A percentile compares a stretch with the other conserved stretches of the same genome.
These are phyloP conservation scores for Pyralis farinalis DNA, from an alignment of 2,888 invertebrate species.

Conservation along the genomic window DNA sequence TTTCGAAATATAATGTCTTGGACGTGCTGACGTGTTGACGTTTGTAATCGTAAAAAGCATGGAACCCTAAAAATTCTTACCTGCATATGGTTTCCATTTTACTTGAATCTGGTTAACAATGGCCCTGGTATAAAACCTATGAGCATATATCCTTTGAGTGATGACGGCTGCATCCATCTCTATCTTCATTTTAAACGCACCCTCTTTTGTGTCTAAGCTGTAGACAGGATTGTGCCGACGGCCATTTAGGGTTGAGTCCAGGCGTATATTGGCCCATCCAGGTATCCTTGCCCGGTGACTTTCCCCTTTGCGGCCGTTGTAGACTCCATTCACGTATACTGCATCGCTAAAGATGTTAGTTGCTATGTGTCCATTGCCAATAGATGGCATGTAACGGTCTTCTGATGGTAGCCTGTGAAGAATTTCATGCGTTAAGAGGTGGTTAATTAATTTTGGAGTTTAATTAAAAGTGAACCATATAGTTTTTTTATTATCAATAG, in stretches of 20 bases:
- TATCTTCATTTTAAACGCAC: conserved; percentile 67
- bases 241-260: conserved; percentile 65
- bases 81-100: conserved; percentile 59
- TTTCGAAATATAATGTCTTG: no score
- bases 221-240: conserved; percentile 59
- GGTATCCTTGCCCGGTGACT: conserved; percentile 82
- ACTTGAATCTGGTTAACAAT: conserved; percentile 74
- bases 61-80: no score
- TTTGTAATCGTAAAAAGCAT: no score
- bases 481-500: no score
- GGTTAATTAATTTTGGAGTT: no score
- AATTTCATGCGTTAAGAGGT: no score
- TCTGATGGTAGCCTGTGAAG: conserved; percentile 79
- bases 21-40: no score
- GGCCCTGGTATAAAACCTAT: conserved; percentile 69
- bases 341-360: conserved; percentile 81
- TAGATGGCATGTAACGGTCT: conserved; percentile 79
- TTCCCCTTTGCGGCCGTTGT: conserved; percentile 77
- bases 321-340: conserved; percentile 82
- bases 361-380: conserved; percentile 82
- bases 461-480: no score
- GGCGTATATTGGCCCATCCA: conserved; percentile 78
- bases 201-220: conserved; percentile 67
- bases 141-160: conserved; percentile 71
- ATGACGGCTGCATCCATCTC: conserved; percentile 69